Conservation (phyloP, 2,888 invertebrate species). For the Pristionchus arcanus region DNA sequence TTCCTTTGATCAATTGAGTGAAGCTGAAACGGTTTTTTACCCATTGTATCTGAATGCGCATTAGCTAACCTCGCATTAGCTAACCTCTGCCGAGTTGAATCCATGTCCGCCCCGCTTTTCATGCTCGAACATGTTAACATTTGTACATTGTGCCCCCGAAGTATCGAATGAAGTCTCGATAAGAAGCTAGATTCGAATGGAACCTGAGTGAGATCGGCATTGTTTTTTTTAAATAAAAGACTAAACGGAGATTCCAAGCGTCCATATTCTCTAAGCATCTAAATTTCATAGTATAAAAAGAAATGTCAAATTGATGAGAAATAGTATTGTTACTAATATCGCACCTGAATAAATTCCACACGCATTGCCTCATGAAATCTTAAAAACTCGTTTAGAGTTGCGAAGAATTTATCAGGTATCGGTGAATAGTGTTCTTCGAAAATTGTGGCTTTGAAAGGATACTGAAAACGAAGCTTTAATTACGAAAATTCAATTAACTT, state of each 20-base stretch:
- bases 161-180: not conserved
- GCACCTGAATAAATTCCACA: not conserved
- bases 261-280: too few species aligned
- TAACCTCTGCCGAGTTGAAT: not conserved
- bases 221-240: too few species aligned
- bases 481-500: not conserved
- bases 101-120: not conserved
- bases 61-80: not conserved
- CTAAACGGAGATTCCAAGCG: too few species aligned
- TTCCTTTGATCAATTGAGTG: not conserved
- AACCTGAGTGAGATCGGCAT: not conserved
- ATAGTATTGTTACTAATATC: not conserved
- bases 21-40: too few species aligned
- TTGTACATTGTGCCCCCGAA: not conserved
- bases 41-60: too few species aligned
- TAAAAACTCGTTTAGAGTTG: not conserved
- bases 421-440: not conserved
- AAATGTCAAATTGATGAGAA: too few species aligned
- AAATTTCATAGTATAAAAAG: too few species aligned
- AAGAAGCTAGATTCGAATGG: not conserved
- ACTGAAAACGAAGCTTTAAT: not conserved
- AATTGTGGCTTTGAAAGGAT: not conserved
- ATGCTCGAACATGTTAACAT: not conserved
- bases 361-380: not conserved
- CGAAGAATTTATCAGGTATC: not conserved